phyloP scores from a whole-genome alignment of 2,113 vertebrate genomes.

The Menura novaehollandiae region DNA sequence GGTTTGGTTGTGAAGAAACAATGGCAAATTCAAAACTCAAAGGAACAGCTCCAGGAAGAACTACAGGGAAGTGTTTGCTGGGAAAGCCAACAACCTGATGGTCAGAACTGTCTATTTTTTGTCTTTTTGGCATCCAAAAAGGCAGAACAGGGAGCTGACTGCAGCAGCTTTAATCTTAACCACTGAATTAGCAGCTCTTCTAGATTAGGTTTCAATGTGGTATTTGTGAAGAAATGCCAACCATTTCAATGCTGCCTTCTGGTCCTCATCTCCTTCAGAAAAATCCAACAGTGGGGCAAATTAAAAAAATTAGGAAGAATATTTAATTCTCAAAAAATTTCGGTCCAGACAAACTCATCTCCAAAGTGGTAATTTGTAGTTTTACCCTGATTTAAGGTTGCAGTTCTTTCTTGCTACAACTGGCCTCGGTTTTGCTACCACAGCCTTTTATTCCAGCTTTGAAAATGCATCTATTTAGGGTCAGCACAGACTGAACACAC shows the following conservation, averaged over 20 bases:
- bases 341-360: not conserved
- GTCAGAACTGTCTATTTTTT: not conserved
- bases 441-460: not conserved
- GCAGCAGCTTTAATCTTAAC: not conserved
- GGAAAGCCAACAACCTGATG: not conserved
- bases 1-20: not conserved
- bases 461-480: not conserved
- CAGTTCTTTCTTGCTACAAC: not conserved
- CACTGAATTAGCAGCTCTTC: too few species aligned
- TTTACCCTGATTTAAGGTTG: not conserved
- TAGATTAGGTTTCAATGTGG: not conserved
- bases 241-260: not conserved
- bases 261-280: not conserved
- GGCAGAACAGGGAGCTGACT: not conserved
- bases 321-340: not conserved
- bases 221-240: not conserved
- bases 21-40: rapidly evolving
- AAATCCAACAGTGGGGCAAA: not conserved
- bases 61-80: not conserved
- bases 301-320: not conserved
- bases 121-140: not conserved
- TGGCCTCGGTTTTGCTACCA: not conserved
- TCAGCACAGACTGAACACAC: not conserved
- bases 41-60: not conserved
- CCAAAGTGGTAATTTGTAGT: not conserved